Evolutionary conservation across 2,888 invertebrate species (phyloP), one percentile per base, ranked within the genome.

Genomic region (Syrphus vitripennis): DNA sequence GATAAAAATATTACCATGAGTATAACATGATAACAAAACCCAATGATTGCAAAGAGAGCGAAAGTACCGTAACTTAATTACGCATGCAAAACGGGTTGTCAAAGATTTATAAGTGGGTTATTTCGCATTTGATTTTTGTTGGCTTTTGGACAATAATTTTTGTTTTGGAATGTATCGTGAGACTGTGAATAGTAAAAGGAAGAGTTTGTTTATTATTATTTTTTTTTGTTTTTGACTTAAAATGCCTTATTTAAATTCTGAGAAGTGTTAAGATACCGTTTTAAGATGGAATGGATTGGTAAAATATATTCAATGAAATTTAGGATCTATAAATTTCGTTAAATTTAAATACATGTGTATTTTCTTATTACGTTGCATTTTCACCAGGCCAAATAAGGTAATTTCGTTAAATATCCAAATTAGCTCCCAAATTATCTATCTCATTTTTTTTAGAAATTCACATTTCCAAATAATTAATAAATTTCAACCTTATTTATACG

Each of bases 41-140:
- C 10, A 12, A 34, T 34, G 57, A 19, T 31, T 19, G 57, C 34
- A 34, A 75, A 70, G 81, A 84, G 80, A 86, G 81, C 84, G 84
- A 86, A 86, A 86, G 84, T 71, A 81, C 84, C 84, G 84, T 86
- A 81, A 84, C 81, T 69, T 61, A 50, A 45, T 81, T 76, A 77
- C 19, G 84, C 77, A 86, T 86, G 42, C 84, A 16, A 61, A 59
- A 31, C 63, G 29, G 48, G 81, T 81, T 63, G 55, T 45, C 55
- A 21, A 16, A 37, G 59, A 61, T 69, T 61, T 69, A n/a, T n/a
- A 86, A 72, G 77, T 86, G 63, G 84, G 84, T 86, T 86, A 86
- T 86, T 81, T 77, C 84, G 84, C 71, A 50, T 86, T 86, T 77
- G 61, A 29, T 55, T 74, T 81, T 81, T 19, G 24, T n/a, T 45